phyloP scores from a whole-genome alignment of 2,113 vertebrate genomes.

The human (Homo sapiens) region DNA sequence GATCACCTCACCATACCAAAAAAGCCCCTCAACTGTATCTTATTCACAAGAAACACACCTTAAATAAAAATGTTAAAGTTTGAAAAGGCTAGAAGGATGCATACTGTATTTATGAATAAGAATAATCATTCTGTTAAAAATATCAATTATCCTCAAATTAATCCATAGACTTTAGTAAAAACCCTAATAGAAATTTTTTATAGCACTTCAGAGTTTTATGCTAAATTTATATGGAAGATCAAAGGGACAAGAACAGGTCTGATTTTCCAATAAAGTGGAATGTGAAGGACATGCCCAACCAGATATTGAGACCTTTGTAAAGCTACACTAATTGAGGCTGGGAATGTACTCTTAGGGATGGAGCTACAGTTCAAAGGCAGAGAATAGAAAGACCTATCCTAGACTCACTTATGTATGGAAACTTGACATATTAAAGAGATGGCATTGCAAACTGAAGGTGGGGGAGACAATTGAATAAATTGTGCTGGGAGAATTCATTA shows the following conservation, averaged over 20 bases:
- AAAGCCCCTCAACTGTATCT: not conserved
- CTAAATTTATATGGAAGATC: not conserved
- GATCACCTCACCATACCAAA: not conserved
- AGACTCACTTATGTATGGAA: not conserved
- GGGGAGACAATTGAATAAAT: not conserved
- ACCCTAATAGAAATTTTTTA: not conserved
- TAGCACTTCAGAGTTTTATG: not conserved
- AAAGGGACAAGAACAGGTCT: not conserved
- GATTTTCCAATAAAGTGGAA: not conserved
- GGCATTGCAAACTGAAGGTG: not conserved
- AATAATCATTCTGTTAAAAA: not conserved
- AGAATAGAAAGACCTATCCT: not conserved
- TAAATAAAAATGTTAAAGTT: not conserved
- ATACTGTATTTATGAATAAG: not conserved
- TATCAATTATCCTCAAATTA: not conserved
- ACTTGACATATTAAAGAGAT: not conserved
- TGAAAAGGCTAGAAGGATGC: not conserved
- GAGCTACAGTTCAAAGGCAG: not conserved
- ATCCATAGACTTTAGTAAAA: not conserved
- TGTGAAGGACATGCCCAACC: not conserved
- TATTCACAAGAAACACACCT: not conserved
- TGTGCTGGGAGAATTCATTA: not conserved
- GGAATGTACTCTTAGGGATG: not conserved
- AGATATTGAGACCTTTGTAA: not conserved
- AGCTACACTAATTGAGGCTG: not conserved